Percentiles rank a stretch among this genome's conserved stretches.
Conservation (phyloP, 2,797 vertebrate species). For the Petrocephalus sullivani region DNA sequence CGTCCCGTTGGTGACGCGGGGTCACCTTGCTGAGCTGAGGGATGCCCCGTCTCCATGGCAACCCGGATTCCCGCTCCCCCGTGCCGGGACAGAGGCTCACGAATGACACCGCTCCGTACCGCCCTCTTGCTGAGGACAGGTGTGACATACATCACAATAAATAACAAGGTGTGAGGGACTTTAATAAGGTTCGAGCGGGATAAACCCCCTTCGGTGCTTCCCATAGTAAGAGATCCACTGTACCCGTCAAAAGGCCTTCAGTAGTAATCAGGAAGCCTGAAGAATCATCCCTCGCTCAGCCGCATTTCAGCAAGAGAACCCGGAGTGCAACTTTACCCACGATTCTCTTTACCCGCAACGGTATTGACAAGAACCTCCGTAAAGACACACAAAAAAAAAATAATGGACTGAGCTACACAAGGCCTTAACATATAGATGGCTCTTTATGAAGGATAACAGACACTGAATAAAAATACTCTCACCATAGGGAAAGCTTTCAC, state of each 20-base stretch:
- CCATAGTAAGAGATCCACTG: constrained; percentile 24
- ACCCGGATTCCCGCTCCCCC: constrained; percentile 25
- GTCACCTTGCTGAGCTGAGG: constrained; percentile 28
- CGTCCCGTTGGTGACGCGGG: neutral
- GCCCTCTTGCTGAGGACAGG: constrained; percentile 23
- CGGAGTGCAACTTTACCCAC: neutral
- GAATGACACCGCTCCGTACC: constrained; percentile 16
- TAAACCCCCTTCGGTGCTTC: constrained; percentile 29
- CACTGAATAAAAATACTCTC: constrained; percentile 58
- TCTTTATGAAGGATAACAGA: constrained; percentile 51
- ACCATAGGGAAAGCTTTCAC: constrained; percentile 64
- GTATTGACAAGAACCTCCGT: neutral
- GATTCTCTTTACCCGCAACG: constrained; percentile 14
- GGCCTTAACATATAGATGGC: constrained; percentile 38
- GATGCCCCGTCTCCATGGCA: constrained; percentile 31
- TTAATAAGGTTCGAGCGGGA: constrained; percentile 16
- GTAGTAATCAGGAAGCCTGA: constrained; percentile 32
- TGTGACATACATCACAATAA: constrained; percentile 38
- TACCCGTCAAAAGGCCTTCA: constrained; percentile 26
- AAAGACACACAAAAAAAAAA: neutral
- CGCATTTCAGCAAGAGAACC: constrained; percentile 14
- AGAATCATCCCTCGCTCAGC: constrained; percentile 29
- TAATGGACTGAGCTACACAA: constrained; percentile 10
- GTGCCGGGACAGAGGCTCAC: constrained; percentile 14
- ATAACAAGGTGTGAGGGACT: constrained; percentile 36